A percentile compares a stretch with the other conserved stretches of the same genome.
phyloP scores from a whole-genome alignment of 2,888 invertebrate genomes.

The Crepidodera aurea region DNA sequence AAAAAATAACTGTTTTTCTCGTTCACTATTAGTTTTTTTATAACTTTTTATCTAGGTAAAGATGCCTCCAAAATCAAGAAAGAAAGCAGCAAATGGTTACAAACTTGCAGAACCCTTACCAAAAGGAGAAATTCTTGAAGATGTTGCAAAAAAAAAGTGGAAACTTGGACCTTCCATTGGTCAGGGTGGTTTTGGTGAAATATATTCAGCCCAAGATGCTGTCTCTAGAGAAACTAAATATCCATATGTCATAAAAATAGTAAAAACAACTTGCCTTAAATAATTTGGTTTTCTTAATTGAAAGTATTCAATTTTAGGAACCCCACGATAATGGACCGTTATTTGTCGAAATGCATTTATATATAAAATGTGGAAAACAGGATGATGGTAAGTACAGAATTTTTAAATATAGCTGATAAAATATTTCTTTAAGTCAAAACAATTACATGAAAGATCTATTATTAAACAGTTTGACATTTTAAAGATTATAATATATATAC shows the following conservation, averaged over 20 bases:
- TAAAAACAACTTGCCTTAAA: conserved; percentile 61
- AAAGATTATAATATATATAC: neutral
- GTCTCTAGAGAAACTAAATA: conserved; percentile 63
- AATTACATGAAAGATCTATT: neutral
- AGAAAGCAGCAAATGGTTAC: conserved; percentile 63
- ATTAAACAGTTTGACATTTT: no score
- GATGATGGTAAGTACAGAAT: conserved; percentile 69
- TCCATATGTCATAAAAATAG: conserved; percentile 83
- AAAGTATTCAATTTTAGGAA: conserved; percentile 68
- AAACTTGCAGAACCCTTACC: conserved; percentile 78
- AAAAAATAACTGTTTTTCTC: no score
- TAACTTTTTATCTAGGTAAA: neutral
- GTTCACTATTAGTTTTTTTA: no score
- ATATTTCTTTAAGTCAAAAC: neutral
- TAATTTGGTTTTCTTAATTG: neutral
- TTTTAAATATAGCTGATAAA: neutral
- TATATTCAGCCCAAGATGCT: conserved; percentile 81
- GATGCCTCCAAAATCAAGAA: conserved; percentile 41
- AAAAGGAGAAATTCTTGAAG: conserved; percentile 78
- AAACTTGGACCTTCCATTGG: conserved; percentile 87
- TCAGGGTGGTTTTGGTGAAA: conserved; percentile 92
- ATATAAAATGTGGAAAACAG: conserved; percentile 76
- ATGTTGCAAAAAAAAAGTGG: conserved; percentile 83
- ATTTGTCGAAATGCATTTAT: conserved; percentile 94
- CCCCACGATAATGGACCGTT: conserved; percentile 92